These are phyloP conservation scores for Epizoanthus rinbou DNA, from an alignment of 92 coral and sea anemone genomes.

Conservation along the genomic window DNA sequence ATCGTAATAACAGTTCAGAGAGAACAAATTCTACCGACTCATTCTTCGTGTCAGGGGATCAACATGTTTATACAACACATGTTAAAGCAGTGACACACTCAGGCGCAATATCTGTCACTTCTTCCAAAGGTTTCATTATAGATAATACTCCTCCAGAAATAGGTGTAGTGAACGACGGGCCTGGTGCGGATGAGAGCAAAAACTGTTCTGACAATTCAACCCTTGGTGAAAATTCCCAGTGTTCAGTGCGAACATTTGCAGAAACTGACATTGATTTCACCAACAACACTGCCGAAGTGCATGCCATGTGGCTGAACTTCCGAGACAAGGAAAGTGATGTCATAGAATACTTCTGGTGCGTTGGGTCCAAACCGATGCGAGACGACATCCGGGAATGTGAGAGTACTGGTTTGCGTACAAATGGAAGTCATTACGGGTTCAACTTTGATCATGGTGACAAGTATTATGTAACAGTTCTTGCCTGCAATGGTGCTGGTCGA, in stretches of 20 bases:
- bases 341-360: slow-evolving; percentile 86
- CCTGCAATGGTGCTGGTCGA: slow-evolving; percentile 86
- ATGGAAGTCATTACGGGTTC: slow-evolving; percentile 80
- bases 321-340: slow-evolving; percentile 86
- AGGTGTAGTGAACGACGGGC: slow-evolving; percentile 71
- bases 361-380: slow-evolving; percentile 74
- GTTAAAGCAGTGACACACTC: too few species aligned
- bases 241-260: slow-evolving; percentile 75
- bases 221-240: slow-evolving; percentile 78
- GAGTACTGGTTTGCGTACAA: slow-evolving; percentile 78
- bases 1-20: too few species aligned
- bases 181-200: slow-evolving; percentile 58
- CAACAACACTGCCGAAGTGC: slow-evolving; percentile 73
- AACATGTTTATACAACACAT: too few species aligned
- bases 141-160: slow-evolving; percentile 76
- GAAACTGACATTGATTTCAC: slow-evolving; percentile 86
- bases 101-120: too few species aligned
- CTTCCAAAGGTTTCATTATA: slow-evolving; percentile 71
- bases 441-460: slow-evolving; percentile 65
- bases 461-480: slow-evolving; percentile 87
- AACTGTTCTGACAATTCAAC: slow-evolving; percentile 87
- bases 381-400: slow-evolving; percentile 87
- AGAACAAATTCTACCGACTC: too few species aligned
- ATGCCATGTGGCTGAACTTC: slow-evolving; percentile 92
- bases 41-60: too few species aligned